Evolutionary conservation across 2,888 invertebrate genomes (phyloP), one percentile per base, ranked within the genome.

Genomic region (Archips crataeganus): DNA sequence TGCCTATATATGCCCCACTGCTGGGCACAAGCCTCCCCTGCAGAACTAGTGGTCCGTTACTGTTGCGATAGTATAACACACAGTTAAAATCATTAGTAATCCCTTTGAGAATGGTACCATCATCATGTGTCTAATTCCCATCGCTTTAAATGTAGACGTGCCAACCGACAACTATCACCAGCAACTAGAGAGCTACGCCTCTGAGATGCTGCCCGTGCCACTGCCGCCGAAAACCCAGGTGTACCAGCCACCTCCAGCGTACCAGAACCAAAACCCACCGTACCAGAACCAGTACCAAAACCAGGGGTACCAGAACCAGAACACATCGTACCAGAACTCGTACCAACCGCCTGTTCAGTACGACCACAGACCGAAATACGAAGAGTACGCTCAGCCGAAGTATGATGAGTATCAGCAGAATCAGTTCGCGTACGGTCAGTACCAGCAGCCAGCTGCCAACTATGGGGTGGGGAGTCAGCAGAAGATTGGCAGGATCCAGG

Each of bases 401-500:
- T 78, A 76, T 36, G 78, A 80, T n/a, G 80, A 80, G 5, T 83
- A 86, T 64, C 77, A 76, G 6, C 87, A 84, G 34, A 85, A 81
- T 64, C 83, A 83, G 62, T 81, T 83, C 62, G 77, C 74, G 6
- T 82, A 84, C 49, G 82, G 82, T n/a, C 84, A 84, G 76, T 83
- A 85, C 68, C 81, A 79, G 47, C 86, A 84, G 61, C 86, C 85
- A 1, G 68, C 67, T 0, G 72, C 68, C 72, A 86, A 88, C 47
- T 85, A 88, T 51, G 80, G 83, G 2, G 79, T 77, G 2, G 79
- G 79, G 9, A 78, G 77, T n/a, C 84, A 87, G 67, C 91, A 91
- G 87, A 95, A 95, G 87, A 95, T 97, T 85, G 96, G 97, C 77
- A 95, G 97, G 93, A 97, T 97, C 79, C 97, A 97, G 78, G 97